phyloP scores from a whole-genome alignment of 2,113 vertebrate genomes.

The Gallinago paraguaiae region DNA sequence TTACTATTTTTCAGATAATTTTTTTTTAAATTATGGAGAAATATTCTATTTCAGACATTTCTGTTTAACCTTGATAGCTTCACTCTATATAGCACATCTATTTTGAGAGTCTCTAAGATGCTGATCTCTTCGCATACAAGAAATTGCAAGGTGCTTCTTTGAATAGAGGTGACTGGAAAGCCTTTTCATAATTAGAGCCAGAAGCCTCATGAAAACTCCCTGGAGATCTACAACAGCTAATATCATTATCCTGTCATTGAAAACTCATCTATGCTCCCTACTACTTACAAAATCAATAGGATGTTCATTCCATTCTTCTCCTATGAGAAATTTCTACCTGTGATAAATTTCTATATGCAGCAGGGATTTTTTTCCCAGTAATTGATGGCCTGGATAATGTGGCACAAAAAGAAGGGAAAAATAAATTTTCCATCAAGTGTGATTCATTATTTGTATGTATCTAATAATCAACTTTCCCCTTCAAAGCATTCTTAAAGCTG shows the following conservation, averaged over 20 bases:
- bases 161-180: background rate
- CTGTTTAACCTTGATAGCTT: background rate
- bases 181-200: background rate
- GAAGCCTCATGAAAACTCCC: background rate
- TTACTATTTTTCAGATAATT: background rate
- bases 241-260: background rate
- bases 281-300: background rate
- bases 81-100: background rate
- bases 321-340: background rate
- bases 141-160: background rate
- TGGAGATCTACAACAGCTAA: background rate
- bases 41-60: background rate
- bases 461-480: constrained; percentile 18
- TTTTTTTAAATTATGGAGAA: background rate
- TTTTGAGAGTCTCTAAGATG: background rate
- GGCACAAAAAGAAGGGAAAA: background rate
- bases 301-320: background rate
- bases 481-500: constrained; percentile 21
- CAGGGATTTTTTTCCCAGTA: background rate
- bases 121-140: background rate
- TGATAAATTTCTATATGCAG: background rate
- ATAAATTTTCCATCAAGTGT: background rate
- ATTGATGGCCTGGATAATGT: background rate
- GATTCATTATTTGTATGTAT: constrained; percentile 16
- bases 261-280: background rate